These are phyloP conservation scores for Gadopsis bispinosus DNA, from an alignment of 2,797 vertebrate species.

Conservation along the genomic window DNA sequence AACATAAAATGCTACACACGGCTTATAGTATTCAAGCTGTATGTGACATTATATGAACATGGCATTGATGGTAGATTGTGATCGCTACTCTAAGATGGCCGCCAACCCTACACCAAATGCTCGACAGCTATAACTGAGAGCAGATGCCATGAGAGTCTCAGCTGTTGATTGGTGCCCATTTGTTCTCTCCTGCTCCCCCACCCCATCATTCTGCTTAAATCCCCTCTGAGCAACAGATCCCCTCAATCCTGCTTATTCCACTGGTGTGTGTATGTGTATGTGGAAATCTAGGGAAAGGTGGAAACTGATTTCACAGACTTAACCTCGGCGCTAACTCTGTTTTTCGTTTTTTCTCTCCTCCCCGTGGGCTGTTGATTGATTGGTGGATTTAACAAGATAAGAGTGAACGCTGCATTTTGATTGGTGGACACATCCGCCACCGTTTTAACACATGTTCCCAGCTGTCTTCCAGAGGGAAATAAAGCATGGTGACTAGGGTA, in stretches of 20 bases:
- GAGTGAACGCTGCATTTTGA: slow-evolving; percentile 17
- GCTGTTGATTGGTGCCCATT: slow-evolving; percentile 75
- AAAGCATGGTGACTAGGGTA: slow-evolving; percentile 52
- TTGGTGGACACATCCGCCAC: slow-evolving; percentile 51
- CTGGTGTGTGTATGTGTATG: slow-evolving; percentile 2
- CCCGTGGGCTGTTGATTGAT: slow-evolving; percentile 4
- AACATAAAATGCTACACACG: too few species aligned
- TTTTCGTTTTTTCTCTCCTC: not conserved
- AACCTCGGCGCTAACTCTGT: slow-evolving; percentile 23
- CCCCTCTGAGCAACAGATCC: slow-evolving; percentile 74
- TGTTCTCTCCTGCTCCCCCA: slow-evolving; percentile 48
- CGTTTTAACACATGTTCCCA: slow-evolving; percentile 81
- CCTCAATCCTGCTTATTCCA: slow-evolving; percentile 77
- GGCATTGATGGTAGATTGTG: not conserved
- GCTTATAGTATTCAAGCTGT: not conserved
- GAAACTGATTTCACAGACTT: slow-evolving; percentile 49
- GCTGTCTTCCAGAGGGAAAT: slow-evolving; percentile 73
- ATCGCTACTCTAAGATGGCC: slow-evolving; percentile 58
- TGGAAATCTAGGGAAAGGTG: slow-evolving; percentile 44
- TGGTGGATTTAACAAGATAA: slow-evolving; percentile 58
- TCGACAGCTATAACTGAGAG: slow-evolving; percentile 63
- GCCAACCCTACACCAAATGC: slow-evolving; percentile 38
- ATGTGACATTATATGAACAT: slow-evolving; percentile 7
- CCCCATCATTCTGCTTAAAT: slow-evolving; percentile 71
- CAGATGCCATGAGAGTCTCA: slow-evolving; percentile 73